Evolutionary conservation across 2,888 invertebrate genomes (phyloP), one percentile per base, ranked within the genome.

Genomic region (Andrena bucephala): DNA sequence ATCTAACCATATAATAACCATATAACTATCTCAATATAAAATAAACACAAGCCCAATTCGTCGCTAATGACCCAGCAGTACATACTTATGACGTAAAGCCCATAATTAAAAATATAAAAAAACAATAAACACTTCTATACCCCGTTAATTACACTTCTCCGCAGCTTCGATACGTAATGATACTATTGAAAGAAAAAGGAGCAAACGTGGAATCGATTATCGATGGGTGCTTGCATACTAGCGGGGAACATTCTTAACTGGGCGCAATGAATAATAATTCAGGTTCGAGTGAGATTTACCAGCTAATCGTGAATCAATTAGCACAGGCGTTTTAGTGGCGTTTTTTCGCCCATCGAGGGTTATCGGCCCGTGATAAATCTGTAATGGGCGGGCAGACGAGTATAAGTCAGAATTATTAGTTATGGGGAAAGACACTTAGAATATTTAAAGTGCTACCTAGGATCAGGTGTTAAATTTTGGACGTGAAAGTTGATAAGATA

Each of bases 161-260:
- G 7, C 36, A 24, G 68, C 54, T 36, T 33, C 31, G 29, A 27
- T 2, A 27, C 27, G 20, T n/a, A n/a, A 52, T 52, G 20, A 7
- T 52, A 52, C 52, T 52, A 20, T 20, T 20, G n/a, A 20, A 16
- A 52, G 13, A 20, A 10, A 62, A 71, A 62, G 50, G 60, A n/a
- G 31, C 60, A 10, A 27, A 42, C 70, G 50, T 31, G 13, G 24
- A 71, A 50, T 71, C 48, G 62, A 71, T 71, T 71, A 71, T 31
- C 52, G 31, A 52, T 29, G 62, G 20, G 20, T 48, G 50, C 50
- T 31, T 50, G 48, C 48, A 48, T 36, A 31, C 42, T n/a, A 33
- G 42, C 31, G 31, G 50, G 60, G 29, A 60, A 62, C 66, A 24
- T 48, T 8, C 48, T 33, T n/a, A 36, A 1, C 6, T 7, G 16